phyloP scores from a whole-genome alignment of 2,797 vertebrate genomes.

The Meda fulgida region DNA sequence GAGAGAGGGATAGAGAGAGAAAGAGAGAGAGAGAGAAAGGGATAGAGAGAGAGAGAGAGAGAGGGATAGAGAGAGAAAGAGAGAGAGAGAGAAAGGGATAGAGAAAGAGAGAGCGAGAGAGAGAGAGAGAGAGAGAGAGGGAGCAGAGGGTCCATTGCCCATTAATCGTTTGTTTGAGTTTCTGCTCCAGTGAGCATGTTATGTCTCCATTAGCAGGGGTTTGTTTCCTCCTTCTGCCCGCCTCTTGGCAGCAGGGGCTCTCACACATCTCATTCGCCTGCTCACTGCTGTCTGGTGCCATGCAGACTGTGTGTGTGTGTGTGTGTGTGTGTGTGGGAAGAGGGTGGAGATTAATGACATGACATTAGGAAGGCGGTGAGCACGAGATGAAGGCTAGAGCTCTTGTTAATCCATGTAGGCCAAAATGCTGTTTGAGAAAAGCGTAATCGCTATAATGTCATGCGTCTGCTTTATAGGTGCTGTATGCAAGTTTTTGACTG shows the following conservation, averaged over 20 bases:
- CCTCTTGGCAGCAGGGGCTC: slow-evolving; percentile 82
- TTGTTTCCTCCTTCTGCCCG: slow-evolving; percentile 81
- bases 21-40: too few relatives aligned
- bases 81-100: slow-evolving; percentile 54
- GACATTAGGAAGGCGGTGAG: slow-evolving; percentile 8
- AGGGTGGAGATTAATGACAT: slow-evolving; percentile 40
- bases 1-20: too few relatives aligned
- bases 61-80: slow-evolving; percentile 52
- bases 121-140: slow-evolving; percentile 53
- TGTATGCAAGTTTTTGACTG: too few relatives aligned
- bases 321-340: slow-evolving; percentile 20
- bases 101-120: slow-evolving; percentile 59
- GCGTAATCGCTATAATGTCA: neutral
- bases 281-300: slow-evolving; percentile 82
- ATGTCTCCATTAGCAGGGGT: slow-evolving; percentile 84
- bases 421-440: neutral
- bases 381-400: slow-evolving; percentile 7
- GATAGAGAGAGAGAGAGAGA: too few relatives aligned
- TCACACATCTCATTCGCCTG: slow-evolving; percentile 79
- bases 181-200: slow-evolving; percentile 81
- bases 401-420: slow-evolving; percentile 5
- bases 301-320: slow-evolving; percentile 75
- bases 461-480: neutral
- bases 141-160: slow-evolving; percentile 78
- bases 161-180: slow-evolving; percentile 87